Conservation (phyloP, 2,113 vertebrate species). For the Triplophysa tibetana region DNA sequence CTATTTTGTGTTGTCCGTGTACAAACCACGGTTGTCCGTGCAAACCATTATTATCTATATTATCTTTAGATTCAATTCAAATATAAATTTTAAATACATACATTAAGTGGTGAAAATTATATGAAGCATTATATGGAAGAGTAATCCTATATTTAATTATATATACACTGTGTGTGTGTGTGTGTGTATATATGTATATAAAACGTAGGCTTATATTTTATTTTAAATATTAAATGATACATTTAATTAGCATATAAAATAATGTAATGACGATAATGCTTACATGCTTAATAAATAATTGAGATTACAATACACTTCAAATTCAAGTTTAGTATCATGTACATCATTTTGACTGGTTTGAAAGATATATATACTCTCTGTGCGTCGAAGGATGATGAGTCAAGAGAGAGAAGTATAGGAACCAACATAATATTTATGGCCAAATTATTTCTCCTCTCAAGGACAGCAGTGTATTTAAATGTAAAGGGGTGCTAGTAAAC, state of each 20-base stretch:
- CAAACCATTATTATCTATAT: too few relatives aligned
- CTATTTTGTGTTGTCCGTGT: too few relatives aligned
- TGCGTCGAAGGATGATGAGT: constrained; percentile 74
- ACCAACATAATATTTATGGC: constrained; percentile 21
- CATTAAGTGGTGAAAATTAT: neutral
- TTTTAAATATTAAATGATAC: neutral
- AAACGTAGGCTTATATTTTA: too few relatives aligned
- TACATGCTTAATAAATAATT: neutral
- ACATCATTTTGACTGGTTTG: constrained; percentile 47
- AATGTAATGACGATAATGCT: too few relatives aligned
- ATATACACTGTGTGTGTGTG: neutral
- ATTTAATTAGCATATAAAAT: neutral
- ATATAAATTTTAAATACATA: too few relatives aligned
- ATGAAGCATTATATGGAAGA: neutral
- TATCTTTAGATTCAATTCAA: too few relatives aligned
- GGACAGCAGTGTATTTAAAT: constrained; percentile 5
- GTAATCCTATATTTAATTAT: too few relatives aligned
- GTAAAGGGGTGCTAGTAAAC: neutral
- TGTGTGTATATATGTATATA: neutral
- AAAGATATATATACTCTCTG: constrained; percentile 54
- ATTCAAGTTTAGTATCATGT: too few relatives aligned
- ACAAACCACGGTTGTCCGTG: too few relatives aligned
- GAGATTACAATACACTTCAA: too few relatives aligned
- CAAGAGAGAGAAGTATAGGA: constrained; percentile 60
- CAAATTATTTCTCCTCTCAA: neutral